Evolutionary conservation across 1,140 invertebrate species (phyloP).

Genomic region (Tachypleus tridentatus): DNA sequence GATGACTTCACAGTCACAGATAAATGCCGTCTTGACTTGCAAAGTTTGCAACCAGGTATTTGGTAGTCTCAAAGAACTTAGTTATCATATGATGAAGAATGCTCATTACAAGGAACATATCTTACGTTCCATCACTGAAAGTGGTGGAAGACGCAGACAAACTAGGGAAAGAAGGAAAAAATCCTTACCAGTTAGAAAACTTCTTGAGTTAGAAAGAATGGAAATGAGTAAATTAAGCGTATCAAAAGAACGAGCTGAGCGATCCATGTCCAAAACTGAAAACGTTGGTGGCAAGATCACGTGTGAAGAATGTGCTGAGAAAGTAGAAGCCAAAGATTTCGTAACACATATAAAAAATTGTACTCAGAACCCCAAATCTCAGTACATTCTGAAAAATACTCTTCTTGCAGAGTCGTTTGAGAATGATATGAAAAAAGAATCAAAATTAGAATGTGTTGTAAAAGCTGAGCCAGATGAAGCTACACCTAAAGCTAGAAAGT

Average conservation of each 20-base stretch:
- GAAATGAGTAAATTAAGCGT: constrained; percentile 52
- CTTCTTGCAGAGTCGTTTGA: constrained; percentile 1
- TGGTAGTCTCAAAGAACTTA: constrained; percentile 83
- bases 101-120: constrained; percentile 95
- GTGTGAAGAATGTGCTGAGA: constrained; percentile 90
- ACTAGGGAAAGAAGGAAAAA: constrained; percentile 78
- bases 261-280: constrained; percentile 2
- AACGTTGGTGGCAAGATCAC: constrained; percentile 45
- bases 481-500: not conserved
- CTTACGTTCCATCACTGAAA: constrained; percentile 66
- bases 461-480: not conserved
- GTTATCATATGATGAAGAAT: constrained; percentile 95
- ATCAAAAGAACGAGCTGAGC: constrained; percentile 5
- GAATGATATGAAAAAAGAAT: not conserved
- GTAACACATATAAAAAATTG: constrained; percentile 71
- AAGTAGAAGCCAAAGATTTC: constrained; percentile 81
- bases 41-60: constrained; percentile 96
- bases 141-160: constrained; percentile 63
- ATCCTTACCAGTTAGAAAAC: constrained; percentile 76
- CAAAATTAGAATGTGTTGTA: not conserved
- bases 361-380: constrained; percentile 25
- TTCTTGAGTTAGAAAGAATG: constrained; percentile 75
- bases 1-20: constrained; percentile 53
- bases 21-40: constrained; percentile 86
- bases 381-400: constrained; percentile 9